A percentile compares a stretch with the other conserved stretches of the same genome.
Evolutionary conservation across 2,797 vertebrate species (phyloP).

Genomic region (Carduelis carduelis): DNA sequence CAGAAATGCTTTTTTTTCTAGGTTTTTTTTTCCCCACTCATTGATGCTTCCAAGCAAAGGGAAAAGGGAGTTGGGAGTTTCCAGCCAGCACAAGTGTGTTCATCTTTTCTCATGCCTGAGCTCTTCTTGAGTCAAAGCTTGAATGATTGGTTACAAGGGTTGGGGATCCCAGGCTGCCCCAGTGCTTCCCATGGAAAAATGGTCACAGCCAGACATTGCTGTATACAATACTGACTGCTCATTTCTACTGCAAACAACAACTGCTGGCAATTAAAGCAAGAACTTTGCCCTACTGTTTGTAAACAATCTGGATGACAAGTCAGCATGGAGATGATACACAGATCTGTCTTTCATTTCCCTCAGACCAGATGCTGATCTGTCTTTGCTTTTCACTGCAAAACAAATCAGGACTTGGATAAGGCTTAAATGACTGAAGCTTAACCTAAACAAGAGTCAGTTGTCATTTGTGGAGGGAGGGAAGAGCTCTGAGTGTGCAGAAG

Average conservation of each 20-base stretch:
- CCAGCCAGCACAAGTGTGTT: not conserved
- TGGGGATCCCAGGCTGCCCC: not conserved
- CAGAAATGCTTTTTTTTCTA: not conserved
- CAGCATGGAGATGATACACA: not conserved
- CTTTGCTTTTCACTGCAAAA: not conserved
- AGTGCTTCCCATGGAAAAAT: not conserved
- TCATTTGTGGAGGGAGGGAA: not conserved
- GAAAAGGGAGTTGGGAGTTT: not conserved
- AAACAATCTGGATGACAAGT: not conserved
- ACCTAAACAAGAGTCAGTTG: not conserved
- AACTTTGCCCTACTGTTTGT: not conserved
- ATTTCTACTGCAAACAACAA: not conserved
- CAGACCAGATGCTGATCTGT: not conserved
- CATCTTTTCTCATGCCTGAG: not conserved
- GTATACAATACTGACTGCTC: not conserved
- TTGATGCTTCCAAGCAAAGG: not conserved
- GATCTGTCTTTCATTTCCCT: not conserved
- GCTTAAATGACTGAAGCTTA: not conserved
- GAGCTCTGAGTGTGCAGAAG: not conserved
- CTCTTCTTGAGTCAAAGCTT: not conserved
- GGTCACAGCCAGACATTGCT: not conserved
- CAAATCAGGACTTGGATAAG: not conserved
- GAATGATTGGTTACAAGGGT: not conserved
- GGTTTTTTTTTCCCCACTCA: not conserved
- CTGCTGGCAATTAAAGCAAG: not conserved